Evolutionary conservation across 2,113 vertebrate species (phyloP), one percentile per base, ranked within the genome.

Genomic region (Onychostruthus taczanowskii): DNA sequence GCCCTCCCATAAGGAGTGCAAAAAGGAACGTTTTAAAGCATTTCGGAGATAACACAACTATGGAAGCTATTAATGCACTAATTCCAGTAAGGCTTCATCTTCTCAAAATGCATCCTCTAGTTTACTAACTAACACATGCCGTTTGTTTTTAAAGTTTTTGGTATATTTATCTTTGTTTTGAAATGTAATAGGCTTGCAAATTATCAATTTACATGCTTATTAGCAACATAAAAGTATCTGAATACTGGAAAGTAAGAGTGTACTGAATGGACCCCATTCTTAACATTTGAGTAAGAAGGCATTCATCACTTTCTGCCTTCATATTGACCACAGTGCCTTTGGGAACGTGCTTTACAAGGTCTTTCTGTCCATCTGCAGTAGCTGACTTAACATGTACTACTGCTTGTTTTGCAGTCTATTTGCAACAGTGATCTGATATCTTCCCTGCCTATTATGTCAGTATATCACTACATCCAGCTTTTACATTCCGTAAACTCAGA

Each of bases 341-440:
- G 62, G n/a, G 64, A 37, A 44, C 0, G 0, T 49, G 22, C 22
- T 82, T 43, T 61, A 13, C n/a, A 37, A 68, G 44, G 28, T n/a
- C 27, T 69, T 78, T 79, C n/a, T 88, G 58, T 62, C 53, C 26
- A 11, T 59, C 12, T 26, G 16, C 39, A 69, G 20, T 46, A 58
- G 16, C 59, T 77, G 64, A 31, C 24, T 55, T 87, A n/a, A 9
- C 33, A 15, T 17, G 15, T 76, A 9, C 27, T 19, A 37, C 21
- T 63, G 16, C 35, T 78, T 22, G 2, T 68, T 88, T 58, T 55
- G 46, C 24, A 46, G 55, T 49, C n/a, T 33, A 5, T 21, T 93
- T 41, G 78, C 9, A 74, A 13, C 4, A 28, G n/a, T 39, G 47
- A 33, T 56, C 33, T 77, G 46, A 0, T 22, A 37, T 21, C 3